phyloP scores from a whole-genome alignment of 2,797 vertebrate species.

The Characodon lateralis region DNA sequence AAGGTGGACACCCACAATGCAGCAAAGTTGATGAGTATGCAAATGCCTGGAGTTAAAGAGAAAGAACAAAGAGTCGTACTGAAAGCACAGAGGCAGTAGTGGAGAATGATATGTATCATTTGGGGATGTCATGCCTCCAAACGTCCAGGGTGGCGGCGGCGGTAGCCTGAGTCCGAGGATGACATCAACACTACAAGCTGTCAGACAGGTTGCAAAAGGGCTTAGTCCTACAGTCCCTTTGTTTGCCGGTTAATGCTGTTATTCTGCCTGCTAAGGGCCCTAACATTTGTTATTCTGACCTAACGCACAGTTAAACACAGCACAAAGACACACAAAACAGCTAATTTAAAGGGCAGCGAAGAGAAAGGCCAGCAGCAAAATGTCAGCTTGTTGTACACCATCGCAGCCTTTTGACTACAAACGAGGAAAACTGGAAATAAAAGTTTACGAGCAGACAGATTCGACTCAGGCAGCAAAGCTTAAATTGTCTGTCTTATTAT shows the following conservation, averaged over 20 bases:
- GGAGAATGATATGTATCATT: slow-evolving; percentile 69
- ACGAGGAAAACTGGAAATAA: slow-evolving; percentile 26
- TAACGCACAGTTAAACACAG: slow-evolving; percentile 73
- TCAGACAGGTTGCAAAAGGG: slow-evolving; percentile 79
- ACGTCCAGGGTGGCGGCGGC: slow-evolving; percentile 69
- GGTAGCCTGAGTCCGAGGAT: slow-evolving; percentile 80
- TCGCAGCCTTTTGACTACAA: slow-evolving; percentile 59
- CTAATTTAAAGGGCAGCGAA: slow-evolving; percentile 65
- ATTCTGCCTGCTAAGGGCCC: slow-evolving; percentile 78
- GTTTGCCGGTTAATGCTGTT: slow-evolving; percentile 80
- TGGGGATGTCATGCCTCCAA: slow-evolving; percentile 71
- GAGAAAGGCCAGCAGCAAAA: slow-evolving; percentile 49
- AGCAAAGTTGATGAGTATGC: slow-evolving; percentile 66
- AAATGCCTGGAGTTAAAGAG: slow-evolving; percentile 36
- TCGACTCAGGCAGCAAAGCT: slow-evolving; percentile 29
- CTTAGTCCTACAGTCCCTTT: slow-evolving; percentile 75
- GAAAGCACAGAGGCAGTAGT: slow-evolving; percentile 36
- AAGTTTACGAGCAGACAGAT: slow-evolving; percentile 43
- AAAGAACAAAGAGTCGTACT: slow-evolving; percentile 26
- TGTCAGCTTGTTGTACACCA: slow-evolving; percentile 59
- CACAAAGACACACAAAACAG: slow-evolving; percentile 75
- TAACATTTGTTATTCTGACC: slow-evolving; percentile 81
- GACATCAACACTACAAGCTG: slow-evolving; percentile 78
- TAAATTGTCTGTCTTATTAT: slow-evolving; percentile 14
- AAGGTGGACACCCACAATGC: slow-evolving; percentile 41